Evolutionary conservation across 2,113 vertebrate species (phyloP).

Genomic region (Raja brachyura): DNA sequence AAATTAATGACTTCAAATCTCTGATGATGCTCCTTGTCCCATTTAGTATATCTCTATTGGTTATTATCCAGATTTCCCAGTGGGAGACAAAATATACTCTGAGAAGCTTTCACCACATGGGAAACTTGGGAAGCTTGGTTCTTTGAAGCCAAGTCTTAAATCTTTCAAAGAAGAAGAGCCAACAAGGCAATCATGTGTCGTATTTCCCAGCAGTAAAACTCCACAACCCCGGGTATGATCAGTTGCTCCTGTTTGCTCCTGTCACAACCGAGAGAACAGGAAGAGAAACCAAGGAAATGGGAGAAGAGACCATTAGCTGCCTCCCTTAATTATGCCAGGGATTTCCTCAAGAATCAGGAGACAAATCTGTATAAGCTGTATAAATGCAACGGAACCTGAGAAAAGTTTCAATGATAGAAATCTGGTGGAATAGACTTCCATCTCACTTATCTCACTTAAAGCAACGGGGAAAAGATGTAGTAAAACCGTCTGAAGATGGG

Average conservation of each 20-base stretch:
- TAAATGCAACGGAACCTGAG: not conserved
- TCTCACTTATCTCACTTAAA: not conserved
- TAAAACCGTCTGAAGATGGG: not conserved
- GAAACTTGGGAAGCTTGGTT: not conserved
- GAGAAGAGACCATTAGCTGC: not conserved
- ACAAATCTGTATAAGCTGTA: no score
- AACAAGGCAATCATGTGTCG: not conserved
- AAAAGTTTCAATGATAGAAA: not conserved
- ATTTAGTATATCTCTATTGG: not conserved
- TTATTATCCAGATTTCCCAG: not conserved
- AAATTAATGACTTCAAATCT: not conserved
- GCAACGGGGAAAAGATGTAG: not conserved
- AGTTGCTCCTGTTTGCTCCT: not conserved
- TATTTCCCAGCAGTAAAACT: not conserved
- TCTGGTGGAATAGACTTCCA: not conserved
- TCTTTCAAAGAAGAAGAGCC: not conserved
- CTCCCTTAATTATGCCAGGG: not conserved
- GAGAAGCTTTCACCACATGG: not conserved
- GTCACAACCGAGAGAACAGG: not conserved
- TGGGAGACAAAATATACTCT: not conserved
- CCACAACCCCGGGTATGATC: not conserved
- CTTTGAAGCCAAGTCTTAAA: not conserved
- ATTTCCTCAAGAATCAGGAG: not conserved
- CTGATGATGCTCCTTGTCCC: not conserved
- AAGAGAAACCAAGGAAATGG: not conserved